Evolutionary conservation across 2,888 invertebrate genomes (phyloP).

Genomic region (Heliconius charithonia): DNA sequence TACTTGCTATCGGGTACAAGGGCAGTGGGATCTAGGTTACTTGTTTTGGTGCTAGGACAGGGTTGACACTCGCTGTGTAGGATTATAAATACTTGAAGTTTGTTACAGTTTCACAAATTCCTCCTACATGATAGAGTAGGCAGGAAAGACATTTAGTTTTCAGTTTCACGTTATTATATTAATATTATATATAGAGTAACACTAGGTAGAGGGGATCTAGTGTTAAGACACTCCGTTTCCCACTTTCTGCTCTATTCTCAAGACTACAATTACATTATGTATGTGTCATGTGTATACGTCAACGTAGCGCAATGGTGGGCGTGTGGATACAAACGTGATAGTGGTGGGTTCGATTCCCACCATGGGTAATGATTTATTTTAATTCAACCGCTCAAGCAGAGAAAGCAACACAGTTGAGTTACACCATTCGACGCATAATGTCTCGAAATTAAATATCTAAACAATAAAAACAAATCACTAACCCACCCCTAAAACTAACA

Average conservation of each 20-base stretch:
- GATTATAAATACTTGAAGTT: background rate
- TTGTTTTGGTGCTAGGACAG: conserved; percentile 46
- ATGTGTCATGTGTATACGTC: too few species aligned
- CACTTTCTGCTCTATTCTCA: background rate
- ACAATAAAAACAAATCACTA: background rate
- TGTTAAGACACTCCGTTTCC: background rate
- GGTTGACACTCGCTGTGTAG: conserved; percentile 25
- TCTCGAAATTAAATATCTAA: background rate
- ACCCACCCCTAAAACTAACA: background rate
- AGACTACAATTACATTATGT: background rate
- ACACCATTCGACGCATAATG: background rate
- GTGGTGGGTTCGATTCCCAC: too few species aligned
- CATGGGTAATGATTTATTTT: background rate
- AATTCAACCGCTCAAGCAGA: background rate
- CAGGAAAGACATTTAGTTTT: background rate
- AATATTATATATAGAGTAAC: background rate
- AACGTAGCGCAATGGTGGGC: too few species aligned
- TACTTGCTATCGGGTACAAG: conserved; percentile 52
- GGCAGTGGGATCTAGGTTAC: conserved; percentile 55
- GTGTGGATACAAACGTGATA: too few species aligned
- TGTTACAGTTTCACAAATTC: background rate
- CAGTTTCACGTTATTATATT: background rate
- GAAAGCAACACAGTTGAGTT: too few species aligned
- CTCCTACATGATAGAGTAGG: background rate
- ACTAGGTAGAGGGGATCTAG: background rate